These are phyloP conservation scores for Drosophila kanekoi DNA, from an alignment of 2,888 invertebrate species.

Conservation along the genomic window DNA sequence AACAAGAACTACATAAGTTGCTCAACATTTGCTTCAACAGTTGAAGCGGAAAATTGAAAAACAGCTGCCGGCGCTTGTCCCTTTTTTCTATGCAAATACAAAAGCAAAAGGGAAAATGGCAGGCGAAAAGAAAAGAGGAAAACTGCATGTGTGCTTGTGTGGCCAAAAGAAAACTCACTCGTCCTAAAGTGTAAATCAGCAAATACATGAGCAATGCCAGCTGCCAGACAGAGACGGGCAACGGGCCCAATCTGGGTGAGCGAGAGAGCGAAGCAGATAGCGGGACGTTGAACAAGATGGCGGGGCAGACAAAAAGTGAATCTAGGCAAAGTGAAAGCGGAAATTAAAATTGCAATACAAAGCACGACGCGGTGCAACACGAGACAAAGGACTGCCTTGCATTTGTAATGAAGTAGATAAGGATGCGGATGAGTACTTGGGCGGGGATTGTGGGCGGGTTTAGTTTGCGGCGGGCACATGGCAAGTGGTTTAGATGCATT, in stretches of 20 bases:
- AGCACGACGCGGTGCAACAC: constrained; percentile 47
- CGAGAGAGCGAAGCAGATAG: neutral
- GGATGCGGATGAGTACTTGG: constrained; percentile 8
- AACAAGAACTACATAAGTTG: constrained; percentile 22
- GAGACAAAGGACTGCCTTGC: constrained; percentile 55
- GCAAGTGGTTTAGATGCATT: constrained; percentile 42
- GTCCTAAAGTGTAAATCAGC: constrained; percentile 71
- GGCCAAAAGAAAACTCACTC: constrained; percentile 39
- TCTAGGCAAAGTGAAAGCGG: constrained; percentile 80
- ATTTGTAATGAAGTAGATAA: constrained; percentile 68
- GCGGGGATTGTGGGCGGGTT: constrained; percentile 13
- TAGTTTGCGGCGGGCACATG: constrained; percentile 25
- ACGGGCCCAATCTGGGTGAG: no score
- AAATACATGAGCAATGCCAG: constrained; percentile 35
- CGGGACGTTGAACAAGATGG: constrained; percentile 10
- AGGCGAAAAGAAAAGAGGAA: constrained; percentile 13
- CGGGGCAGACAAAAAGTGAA: constrained; percentile 58
- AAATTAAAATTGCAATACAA: constrained; percentile 80
- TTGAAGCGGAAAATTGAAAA: constrained; percentile 81
- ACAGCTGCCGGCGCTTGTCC: constrained; percentile 65
- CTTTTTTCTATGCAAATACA: constrained; percentile 32
- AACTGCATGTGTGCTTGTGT: constrained; percentile 47
- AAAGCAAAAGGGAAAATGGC: constrained; percentile 5
- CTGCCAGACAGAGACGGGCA: constrained; percentile 8
- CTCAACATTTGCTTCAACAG: constrained; percentile 63